Conservation (phyloP, 2,113 vertebrate genomes). For the Pyxicephalus adspersus region DNA sequence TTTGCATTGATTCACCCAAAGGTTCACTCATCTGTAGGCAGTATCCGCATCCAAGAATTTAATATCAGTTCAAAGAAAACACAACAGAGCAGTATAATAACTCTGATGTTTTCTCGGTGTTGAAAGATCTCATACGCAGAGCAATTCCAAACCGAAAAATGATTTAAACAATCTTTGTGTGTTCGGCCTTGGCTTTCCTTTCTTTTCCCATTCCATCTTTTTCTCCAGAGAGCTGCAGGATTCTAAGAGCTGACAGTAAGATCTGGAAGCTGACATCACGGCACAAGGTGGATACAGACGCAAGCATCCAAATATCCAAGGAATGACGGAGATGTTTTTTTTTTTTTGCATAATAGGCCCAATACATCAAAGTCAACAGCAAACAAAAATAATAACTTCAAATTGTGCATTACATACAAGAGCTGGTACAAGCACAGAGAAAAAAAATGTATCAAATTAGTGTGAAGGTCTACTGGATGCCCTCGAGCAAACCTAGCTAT, state of each 20-base stretch:
- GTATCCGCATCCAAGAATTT: not conserved
- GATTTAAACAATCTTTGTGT: constrained; percentile 29
- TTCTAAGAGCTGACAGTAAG: constrained; percentile 13
- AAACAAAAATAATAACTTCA: constrained; percentile 38
- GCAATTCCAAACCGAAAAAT: constrained; percentile 16
- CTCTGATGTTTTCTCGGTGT: constrained; percentile 37
- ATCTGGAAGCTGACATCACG: constrained; percentile 10
- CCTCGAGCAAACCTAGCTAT: constrained; percentile 1
- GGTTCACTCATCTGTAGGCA: not conserved
- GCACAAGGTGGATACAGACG: not conserved
- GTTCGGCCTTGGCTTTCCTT: not conserved
- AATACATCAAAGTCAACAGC: constrained; percentile 47
- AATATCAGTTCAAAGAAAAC: constrained; percentile 10
- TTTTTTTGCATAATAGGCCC: constrained; percentile 31
- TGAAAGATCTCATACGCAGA: constrained; percentile 27
- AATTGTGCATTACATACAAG: constrained; percentile 33
- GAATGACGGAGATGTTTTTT: not conserved
- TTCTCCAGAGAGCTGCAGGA: constrained; percentile 9
- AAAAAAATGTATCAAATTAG: not conserved
- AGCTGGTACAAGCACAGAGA: constrained; percentile 10
- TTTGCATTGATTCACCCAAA: no score
- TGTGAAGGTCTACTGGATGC: not conserved
- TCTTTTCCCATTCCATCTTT: not conserved
- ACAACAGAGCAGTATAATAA: constrained; percentile 6
- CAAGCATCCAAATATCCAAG: constrained; percentile 1